Percentiles rank a stretch among this genome's conserved stretches.
Conservation (phyloP, 1,140 invertebrate genomes). For the Microplitis demolitor region DNA sequence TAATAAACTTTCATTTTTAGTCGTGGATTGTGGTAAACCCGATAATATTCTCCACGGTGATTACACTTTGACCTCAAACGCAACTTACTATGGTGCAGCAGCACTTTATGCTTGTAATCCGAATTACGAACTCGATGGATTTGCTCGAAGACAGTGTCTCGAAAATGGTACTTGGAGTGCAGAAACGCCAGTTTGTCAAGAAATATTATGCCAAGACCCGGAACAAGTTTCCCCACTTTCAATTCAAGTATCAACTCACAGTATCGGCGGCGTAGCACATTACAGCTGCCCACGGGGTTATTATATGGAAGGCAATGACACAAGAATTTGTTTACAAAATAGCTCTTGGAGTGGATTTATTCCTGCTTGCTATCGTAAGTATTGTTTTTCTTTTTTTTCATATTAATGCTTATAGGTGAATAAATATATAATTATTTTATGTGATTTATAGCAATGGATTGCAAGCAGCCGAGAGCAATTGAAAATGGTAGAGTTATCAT, state of each 20-base stretch:
- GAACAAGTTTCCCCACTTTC: conserved; percentile 65
- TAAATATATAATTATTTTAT: background rate
- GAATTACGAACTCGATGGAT: conserved; percentile 83
- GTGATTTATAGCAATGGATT: conserved; percentile 75
- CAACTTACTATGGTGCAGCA: conserved; percentile 83
- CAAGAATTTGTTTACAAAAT: conserved; percentile 75
- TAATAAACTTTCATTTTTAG: conserved; percentile 56
- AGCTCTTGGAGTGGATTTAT: conserved; percentile 82
- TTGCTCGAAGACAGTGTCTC: conserved; percentile 78
- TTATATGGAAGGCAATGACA: conserved; percentile 78
- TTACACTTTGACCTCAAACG: conserved; percentile 80
- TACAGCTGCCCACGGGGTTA: conserved; percentile 84
- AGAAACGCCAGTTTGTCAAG: conserved; percentile 76
- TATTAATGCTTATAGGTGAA: background rate
- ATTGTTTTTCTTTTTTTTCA: conserved; percentile 12
- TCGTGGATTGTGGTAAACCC: conserved; percentile 86
- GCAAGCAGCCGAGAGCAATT: conserved; percentile 76
- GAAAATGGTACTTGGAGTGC: conserved; percentile 89
- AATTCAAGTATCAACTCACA: conserved; percentile 69
- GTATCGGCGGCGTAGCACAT: conserved; percentile 76
- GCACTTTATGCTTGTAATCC: conserved; percentile 82
- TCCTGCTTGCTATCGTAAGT: conserved; percentile 81
- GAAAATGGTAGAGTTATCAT: conserved; percentile 86
- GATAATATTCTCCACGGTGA: conserved; percentile 73
- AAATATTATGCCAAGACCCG: conserved; percentile 78